These are phyloP conservation scores for Drosophila oshimai DNA, from an alignment of 1,140 invertebrate species.

Conservation along the genomic window DNA sequence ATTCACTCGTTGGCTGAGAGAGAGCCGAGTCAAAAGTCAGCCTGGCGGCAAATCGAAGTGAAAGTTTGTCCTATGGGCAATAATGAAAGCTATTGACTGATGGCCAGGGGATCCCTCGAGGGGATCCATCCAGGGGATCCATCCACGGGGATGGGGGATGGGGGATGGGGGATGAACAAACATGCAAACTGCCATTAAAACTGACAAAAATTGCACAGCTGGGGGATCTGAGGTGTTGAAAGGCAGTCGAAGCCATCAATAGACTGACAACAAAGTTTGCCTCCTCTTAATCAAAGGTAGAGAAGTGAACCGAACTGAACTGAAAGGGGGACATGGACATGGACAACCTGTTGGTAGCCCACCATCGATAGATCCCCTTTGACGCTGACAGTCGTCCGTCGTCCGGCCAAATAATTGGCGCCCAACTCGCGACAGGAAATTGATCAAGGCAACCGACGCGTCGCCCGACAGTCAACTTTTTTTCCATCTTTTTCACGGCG, in stretches of 20 bases:
- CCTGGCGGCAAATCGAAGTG: constrained; percentile 72
- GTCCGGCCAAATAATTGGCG: constrained; percentile 38
- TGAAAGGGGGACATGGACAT: too few species aligned
- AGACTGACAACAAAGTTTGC: constrained; percentile 43
- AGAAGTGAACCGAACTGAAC: too few species aligned
- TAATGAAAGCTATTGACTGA: not conserved
- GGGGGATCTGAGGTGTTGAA: constrained; percentile 6
- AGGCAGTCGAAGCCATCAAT: constrained; percentile 37
- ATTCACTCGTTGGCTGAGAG: constrained; percentile 10
- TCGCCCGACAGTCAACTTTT: constrained; percentile 15
- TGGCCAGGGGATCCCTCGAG: too few species aligned
- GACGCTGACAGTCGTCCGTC: constrained; percentile 18
- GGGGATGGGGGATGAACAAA: constrained; percentile 28
- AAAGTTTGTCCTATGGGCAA: constrained; percentile 53
- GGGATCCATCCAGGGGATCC: too few species aligned
- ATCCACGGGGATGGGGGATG: too few species aligned
- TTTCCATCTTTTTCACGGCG: constrained; percentile 10
- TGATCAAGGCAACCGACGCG: constrained; percentile 32
- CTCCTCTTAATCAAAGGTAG: constrained; percentile 29
- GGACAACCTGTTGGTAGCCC: constrained; percentile 15
- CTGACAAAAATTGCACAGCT: constrained; percentile 66
- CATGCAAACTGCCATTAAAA: constrained; percentile 71
- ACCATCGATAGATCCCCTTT: constrained; percentile 12
- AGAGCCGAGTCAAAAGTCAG: constrained; percentile 57
- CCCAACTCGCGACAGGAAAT: constrained; percentile 36